Conservation (phyloP, 2,113 vertebrate species). For the Anguilla rostrata region DNA sequence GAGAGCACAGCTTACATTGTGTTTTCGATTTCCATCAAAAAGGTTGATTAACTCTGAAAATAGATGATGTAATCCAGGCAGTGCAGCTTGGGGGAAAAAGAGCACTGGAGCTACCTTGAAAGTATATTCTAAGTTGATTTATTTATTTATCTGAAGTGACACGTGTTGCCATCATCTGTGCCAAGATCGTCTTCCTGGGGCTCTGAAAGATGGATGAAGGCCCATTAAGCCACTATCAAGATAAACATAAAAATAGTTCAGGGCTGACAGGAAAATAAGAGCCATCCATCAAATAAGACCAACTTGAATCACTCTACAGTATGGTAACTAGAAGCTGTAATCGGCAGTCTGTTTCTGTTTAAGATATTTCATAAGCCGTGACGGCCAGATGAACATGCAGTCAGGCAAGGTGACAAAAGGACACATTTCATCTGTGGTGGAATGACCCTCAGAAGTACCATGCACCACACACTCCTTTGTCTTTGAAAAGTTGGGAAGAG, state of each 20-base stretch:
- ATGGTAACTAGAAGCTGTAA: constrained; percentile 11
- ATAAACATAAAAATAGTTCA: constrained; percentile 41
- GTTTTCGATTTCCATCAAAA: constrained; percentile 2
- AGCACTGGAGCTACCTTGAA: constrained; percentile 4
- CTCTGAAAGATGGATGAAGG: constrained; percentile 27
- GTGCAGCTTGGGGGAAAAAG: background rate
- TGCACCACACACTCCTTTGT: background rate
- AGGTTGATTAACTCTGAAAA: background rate
- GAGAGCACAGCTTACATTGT: too few species aligned
- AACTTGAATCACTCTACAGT: constrained; percentile 14
- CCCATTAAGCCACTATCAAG: constrained; percentile 32
- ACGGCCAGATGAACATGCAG: constrained; percentile 7
- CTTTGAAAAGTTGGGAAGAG: background rate
- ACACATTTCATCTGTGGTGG: background rate
- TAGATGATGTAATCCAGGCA: background rate
- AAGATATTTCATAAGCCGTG: background rate
- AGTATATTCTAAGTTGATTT: constrained; percentile 27
- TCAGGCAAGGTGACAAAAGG: background rate
- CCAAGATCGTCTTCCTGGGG: constrained; percentile 13
- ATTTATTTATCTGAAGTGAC: constrained; percentile 28
- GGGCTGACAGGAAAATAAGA: constrained; percentile 39
- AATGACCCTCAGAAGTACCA: background rate
- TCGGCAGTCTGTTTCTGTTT: constrained; percentile 15
- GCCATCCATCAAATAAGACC: constrained; percentile 36
- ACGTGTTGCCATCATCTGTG: constrained; percentile 3